A percentile compares a stretch with the other conserved stretches of the same genome.
Evolutionary conservation across 2,797 vertebrate species (phyloP).

Genomic region (Brotula barbata): DNA sequence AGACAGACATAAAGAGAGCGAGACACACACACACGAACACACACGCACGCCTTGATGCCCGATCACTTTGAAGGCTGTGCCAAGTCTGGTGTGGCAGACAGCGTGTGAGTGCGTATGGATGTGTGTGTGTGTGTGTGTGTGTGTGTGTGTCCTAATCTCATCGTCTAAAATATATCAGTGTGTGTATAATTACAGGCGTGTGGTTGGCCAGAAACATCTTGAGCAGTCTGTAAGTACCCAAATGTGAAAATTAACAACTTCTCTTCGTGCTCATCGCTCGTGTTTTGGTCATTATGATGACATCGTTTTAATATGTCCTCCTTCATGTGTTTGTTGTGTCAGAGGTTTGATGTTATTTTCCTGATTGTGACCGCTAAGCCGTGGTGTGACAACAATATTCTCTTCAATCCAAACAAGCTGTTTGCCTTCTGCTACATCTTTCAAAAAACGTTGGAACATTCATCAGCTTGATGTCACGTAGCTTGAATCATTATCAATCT

Average conservation of each 20-base stretch:
- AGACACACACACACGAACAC: constrained; percentile 41
- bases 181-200: constrained; percentile 62
- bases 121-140: constrained; percentile 29
- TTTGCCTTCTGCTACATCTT: no score
- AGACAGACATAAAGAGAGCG: no score
- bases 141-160: constrained; percentile 19
- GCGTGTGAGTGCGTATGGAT: constrained; percentile 22
- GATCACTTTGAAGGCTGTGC: constrained; percentile 64
- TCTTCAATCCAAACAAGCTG: no score
- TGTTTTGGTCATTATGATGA: background rate
- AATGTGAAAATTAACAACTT: constrained; percentile 44
- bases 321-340: background rate
- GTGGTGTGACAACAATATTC: no score
- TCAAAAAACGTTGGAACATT: no score
- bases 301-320: constrained; percentile 1
- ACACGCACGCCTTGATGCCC: constrained; percentile 42
- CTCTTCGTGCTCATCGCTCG: constrained; percentile 13
- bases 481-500: no score
- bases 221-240: constrained; percentile 54
- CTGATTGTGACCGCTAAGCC: no score
- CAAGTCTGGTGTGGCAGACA: constrained; percentile 62
- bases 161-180: constrained; percentile 65
- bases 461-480: no score
- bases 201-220: constrained; percentile 53
- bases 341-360: background rate